Conservation (phyloP, 2,888 invertebrate genomes). For the Ophion ellenae region DNA sequence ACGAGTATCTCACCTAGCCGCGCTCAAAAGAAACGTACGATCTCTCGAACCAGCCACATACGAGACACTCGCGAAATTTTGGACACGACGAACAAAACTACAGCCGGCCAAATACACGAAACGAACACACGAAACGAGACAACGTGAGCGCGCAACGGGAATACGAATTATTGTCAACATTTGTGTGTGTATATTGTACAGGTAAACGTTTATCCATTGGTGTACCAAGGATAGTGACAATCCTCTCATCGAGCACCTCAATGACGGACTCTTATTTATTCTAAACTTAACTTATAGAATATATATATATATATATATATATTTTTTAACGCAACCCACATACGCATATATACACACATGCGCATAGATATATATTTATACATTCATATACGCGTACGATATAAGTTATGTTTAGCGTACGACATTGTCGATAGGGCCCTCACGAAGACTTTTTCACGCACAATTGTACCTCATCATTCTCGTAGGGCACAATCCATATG, state of each 20-base stretch:
- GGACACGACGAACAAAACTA: not conserved
- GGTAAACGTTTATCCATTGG: constrained; percentile 27
- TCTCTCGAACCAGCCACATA: not conserved
- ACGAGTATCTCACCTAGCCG: constrained; percentile 79
- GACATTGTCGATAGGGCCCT: constrained; percentile 18
- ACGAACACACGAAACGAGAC: constrained; percentile 16
- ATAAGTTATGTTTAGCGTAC: constrained; percentile 48
- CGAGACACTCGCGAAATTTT: constrained; percentile 18
- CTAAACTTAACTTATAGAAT: constrained; percentile 37
- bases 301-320: constrained; percentile 47
- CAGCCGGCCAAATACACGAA: not conserved
- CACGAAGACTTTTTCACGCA: constrained; percentile 22
- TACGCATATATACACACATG: constrained; percentile 41
- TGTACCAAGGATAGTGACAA: constrained; percentile 25
- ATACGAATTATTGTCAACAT: not conserved
- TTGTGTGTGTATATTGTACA: constrained; percentile 14
- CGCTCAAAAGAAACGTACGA: constrained; percentile 6
- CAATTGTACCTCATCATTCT: constrained; percentile 34
- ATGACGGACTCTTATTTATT: constrained; percentile 48
- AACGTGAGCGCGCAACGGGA: not conserved
- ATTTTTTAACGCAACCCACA: constrained; percentile 44
- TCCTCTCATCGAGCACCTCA: not conserved
- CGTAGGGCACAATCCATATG: not conserved
- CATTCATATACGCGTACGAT: constrained; percentile 58
- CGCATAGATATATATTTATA: constrained; percentile 52